These are phyloP conservation scores for Antechinus stuartii DNA, from an alignment of 2,113 vertebrate species.

Conservation along the genomic window DNA sequence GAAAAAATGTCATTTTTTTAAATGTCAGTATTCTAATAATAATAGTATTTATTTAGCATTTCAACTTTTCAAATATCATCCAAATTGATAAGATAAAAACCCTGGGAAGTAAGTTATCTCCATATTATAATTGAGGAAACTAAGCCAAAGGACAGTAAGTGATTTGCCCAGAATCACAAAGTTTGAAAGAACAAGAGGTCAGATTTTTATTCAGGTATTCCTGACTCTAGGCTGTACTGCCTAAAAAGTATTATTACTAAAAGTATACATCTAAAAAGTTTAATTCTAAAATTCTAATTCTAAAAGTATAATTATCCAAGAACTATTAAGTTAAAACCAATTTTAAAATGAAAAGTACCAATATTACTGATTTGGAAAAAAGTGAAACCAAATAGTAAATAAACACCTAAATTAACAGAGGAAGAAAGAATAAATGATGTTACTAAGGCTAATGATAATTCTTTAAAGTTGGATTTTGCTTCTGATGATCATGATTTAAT, in stretches of 20 bases:
- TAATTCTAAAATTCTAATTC: no score
- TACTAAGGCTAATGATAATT: slow-evolving; percentile 32
- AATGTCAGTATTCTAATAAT: neutral
- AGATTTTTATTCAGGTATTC: neutral
- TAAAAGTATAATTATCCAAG: neutral
- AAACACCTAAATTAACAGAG: slow-evolving; percentile 34
- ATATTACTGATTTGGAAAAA: neutral
- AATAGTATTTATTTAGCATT: neutral
- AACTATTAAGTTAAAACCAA: slow-evolving; percentile 29
- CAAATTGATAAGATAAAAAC: neutral
- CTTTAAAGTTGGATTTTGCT: slow-evolving; percentile 28
- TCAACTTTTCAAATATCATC: neutral
- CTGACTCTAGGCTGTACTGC: neutral
- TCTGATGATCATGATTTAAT: slow-evolving; percentile 9
- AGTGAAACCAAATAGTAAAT: slow-evolving; percentile 34
- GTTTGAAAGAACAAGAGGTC: neutral
- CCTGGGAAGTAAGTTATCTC: neutral
- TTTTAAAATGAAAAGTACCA: slow-evolving; percentile 49
- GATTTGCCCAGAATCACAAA: neutral
- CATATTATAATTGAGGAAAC: neutral
- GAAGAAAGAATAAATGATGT: slow-evolving; percentile 22
- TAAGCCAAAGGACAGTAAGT: neutral
- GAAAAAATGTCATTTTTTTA: neutral
- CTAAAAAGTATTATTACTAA: neutral
- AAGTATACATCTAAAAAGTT: neutral